Conservation (phyloP, 2,888 invertebrate species). For the Habroteleia sp. region DNA sequence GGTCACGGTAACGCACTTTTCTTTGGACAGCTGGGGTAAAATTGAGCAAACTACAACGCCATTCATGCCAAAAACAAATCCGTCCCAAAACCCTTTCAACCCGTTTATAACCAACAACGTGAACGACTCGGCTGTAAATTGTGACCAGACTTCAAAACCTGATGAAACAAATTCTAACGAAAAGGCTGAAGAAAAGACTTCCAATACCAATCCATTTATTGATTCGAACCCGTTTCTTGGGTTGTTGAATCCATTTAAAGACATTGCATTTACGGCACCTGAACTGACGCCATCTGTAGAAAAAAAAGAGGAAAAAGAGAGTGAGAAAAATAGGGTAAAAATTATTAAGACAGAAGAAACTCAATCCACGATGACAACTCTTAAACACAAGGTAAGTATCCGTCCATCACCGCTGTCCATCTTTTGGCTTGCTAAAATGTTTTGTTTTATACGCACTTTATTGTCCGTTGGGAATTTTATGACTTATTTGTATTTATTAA, state of each 20-base stretch:
- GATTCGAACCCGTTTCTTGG: constrained; percentile 81
- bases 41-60: constrained; percentile 81
- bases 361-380: constrained; percentile 75
- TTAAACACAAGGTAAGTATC: constrained; percentile 74
- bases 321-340: constrained; percentile 71
- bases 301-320: constrained; percentile 66
- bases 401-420: constrained; percentile 52
- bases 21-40: constrained; percentile 82
- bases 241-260: constrained; percentile 79
- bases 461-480: not conserved
- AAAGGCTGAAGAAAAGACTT: constrained; percentile 71
- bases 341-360: constrained; percentile 77
- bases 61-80: constrained; percentile 75
- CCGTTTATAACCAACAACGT: constrained; percentile 75
- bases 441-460: constrained; percentile 14
- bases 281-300: constrained; percentile 39
- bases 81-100: constrained; percentile 80
- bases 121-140: constrained; percentile 35
- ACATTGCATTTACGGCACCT: constrained; percentile 61
- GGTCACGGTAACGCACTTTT: constrained; percentile 85
- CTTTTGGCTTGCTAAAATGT: constrained; percentile 1
- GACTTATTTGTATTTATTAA: too few species aligned
- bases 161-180: constrained; percentile 29
- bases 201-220: constrained; percentile 82
- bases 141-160: constrained; percentile 17